phyloP scores from a whole-genome alignment of 1,140 invertebrate species.

The Diuraphis noxia region DNA sequence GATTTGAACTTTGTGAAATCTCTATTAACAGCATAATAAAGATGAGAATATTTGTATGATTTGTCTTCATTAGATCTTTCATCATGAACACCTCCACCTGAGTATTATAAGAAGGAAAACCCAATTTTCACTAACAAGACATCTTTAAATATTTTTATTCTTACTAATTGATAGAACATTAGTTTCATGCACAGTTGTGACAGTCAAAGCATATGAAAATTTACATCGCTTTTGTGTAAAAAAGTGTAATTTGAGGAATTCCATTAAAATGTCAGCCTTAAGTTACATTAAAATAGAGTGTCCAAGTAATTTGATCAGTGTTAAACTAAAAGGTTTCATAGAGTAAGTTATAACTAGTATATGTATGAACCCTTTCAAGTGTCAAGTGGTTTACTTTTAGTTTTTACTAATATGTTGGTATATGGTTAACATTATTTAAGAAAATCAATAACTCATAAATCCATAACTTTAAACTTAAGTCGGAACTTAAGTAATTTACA shows the following conservation, averaged over 20 bases:
- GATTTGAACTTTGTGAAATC: not conserved
- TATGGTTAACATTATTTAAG: not conserved
- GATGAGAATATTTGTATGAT: slow-evolving; percentile 33
- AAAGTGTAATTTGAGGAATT: slow-evolving; percentile 35
- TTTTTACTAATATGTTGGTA: not conserved
- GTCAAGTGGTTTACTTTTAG: not conserved
- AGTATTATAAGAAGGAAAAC: slow-evolving; percentile 46
- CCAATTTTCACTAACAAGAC: slow-evolving; percentile 8
- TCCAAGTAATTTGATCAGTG: not conserved
- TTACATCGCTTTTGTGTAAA: slow-evolving; percentile 14
- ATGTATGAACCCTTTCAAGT: slow-evolving; percentile 23
- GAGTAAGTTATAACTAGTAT: not conserved
- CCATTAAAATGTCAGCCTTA: slow-evolving; percentile 4
- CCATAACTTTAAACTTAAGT: not conserved
- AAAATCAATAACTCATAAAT: slow-evolving; percentile 7
- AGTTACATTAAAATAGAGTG: not conserved
- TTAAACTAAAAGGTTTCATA: slow-evolving; percentile 26
- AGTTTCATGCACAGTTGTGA: slow-evolving; percentile 18
- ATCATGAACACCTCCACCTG: slow-evolving; percentile 29
- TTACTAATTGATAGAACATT: slow-evolving; percentile 34
- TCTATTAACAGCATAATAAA: slow-evolving; percentile 48
- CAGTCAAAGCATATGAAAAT: slow-evolving; percentile 36
- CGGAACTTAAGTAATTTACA: too few species aligned
- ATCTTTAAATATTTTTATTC: not conserved
- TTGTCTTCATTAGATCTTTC: not conserved